Evolutionary conservation across 2,888 invertebrate species (phyloP).

Genomic region (Perithous albicinctus): DNA sequence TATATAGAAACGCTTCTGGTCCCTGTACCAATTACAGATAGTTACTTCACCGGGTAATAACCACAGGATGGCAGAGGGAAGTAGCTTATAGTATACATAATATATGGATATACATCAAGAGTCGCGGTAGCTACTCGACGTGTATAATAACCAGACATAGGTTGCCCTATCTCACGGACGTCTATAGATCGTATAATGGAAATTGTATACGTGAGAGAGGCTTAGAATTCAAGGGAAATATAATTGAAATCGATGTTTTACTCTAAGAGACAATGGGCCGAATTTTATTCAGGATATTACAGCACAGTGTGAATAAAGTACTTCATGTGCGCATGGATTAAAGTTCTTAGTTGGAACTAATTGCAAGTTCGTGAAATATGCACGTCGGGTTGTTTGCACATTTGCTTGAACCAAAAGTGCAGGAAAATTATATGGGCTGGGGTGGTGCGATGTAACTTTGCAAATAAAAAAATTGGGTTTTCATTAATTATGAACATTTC

Average conservation of each 20-base stretch:
- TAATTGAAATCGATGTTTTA: conserved; percentile 38
- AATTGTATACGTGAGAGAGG: conserved; percentile 51
- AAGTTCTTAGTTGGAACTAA: too few species aligned
- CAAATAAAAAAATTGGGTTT: too few species aligned
- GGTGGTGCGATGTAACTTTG: too few species aligned
- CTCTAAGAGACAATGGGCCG: background rate
- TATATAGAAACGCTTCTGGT: conserved; percentile 15
- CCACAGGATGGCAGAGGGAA: conserved; percentile 62
- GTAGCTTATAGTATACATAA: conserved; percentile 11
- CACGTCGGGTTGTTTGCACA: too few species aligned
- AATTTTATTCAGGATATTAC: conserved; percentile 4
- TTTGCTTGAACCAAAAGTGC: too few species aligned
- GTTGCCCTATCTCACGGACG: conserved; percentile 37
- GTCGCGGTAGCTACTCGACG: too few species aligned
- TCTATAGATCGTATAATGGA: conserved; percentile 26
- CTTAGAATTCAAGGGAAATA: conserved; percentile 39
- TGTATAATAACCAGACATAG: conserved; percentile 20
- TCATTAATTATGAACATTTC: too few species aligned
- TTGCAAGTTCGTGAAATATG: too few species aligned
- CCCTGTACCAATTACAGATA: conserved; percentile 72
- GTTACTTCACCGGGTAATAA: conserved; percentile 71
- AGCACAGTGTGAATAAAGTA: background rate
- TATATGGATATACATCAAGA: conserved; percentile 12
- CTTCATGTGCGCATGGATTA: too few species aligned
- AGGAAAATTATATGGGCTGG: too few species aligned